Percentiles rank a stretch among this genome's conserved stretches.
Evolutionary conservation across 2,113 vertebrate genomes (phyloP).

Genomic region (Pithys albifrons): DNA sequence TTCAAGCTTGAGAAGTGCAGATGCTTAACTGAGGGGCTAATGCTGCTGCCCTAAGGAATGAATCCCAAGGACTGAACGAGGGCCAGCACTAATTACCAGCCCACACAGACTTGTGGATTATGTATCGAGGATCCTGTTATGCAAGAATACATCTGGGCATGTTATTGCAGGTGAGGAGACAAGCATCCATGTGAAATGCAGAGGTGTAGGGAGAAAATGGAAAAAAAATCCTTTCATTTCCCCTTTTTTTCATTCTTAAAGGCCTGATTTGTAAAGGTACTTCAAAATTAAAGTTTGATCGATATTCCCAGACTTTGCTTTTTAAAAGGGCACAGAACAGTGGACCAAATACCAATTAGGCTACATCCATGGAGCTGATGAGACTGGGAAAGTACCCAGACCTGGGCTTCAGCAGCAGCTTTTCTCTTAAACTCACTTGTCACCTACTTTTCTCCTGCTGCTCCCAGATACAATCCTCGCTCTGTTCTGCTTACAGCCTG

Average conservation of each 20-base stretch:
- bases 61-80: not conserved
- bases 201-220: not conserved
- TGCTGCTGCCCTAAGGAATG: not conserved
- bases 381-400: not conserved
- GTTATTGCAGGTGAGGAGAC: not conserved
- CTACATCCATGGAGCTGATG: not conserved
- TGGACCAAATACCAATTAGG: not conserved
- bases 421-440: not conserved
- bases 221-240: not conserved
- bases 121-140: not conserved
- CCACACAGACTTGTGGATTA: not conserved
- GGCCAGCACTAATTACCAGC: not conserved
- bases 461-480: not conserved
- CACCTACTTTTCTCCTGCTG: not conserved
- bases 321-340: not conserved
- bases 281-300: not conserved
- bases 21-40: not conserved
- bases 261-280: not conserved
- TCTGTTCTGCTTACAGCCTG: not conserved
- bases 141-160: not conserved
- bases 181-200: not conserved
- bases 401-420: not conserved
- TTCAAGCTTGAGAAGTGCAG: not conserved
- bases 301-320: not conserved
- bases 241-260: not conserved